Evolutionary conservation across 2,888 invertebrate genomes (phyloP), one percentile per base, ranked within the genome.

Genomic region (Cryptus armator): DNA sequence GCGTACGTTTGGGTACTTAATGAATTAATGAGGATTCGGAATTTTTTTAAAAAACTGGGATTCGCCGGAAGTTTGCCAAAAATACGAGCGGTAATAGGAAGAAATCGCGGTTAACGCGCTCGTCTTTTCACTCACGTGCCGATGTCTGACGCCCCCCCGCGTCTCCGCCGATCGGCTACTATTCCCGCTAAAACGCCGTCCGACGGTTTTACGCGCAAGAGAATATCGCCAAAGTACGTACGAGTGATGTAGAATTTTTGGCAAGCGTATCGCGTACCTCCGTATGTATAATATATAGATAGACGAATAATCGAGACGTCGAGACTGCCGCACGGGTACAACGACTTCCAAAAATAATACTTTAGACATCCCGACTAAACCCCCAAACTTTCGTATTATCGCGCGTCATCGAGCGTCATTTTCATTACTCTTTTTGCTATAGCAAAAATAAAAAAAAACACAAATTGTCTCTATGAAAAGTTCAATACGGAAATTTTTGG

Each of bases 211-310:
- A 37, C 77, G 71, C 82, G 48, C 7, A 59, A 62, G 48, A 12
- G 75, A 62, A 68, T 37, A 48, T 7, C 67, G 56, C 46, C 16
- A 16, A 67, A 43, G 44, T 16, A 67, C 43, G 19, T 44, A 19
- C 44, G 19, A 56, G 10, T 14, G 14, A 5, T 53, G 29, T 19
- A 37, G 66, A 66, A 66, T 56, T 16, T 46, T 81, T 81, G 80
- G 80, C 80, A 74, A 72, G 74, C 43, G 59, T 74, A 67, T 53
- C 80, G 53, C 51, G 53, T 71, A 37, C 14, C 9, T 51, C 3
- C 29, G 48, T 51, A 32, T 48, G 14, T 51, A 68, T 12, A 59
- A 53, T 12, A 59, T 14, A 2, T 24, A 24, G 2, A 48, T 14
- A 19, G 29, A 46, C 37, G 53, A 10, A 24, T 9, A 7, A 19